These are phyloP conservation scores for Oncorhynchus gorbuscha DNA, from an alignment of 2,113 vertebrate species.

Conservation along the genomic window DNA sequence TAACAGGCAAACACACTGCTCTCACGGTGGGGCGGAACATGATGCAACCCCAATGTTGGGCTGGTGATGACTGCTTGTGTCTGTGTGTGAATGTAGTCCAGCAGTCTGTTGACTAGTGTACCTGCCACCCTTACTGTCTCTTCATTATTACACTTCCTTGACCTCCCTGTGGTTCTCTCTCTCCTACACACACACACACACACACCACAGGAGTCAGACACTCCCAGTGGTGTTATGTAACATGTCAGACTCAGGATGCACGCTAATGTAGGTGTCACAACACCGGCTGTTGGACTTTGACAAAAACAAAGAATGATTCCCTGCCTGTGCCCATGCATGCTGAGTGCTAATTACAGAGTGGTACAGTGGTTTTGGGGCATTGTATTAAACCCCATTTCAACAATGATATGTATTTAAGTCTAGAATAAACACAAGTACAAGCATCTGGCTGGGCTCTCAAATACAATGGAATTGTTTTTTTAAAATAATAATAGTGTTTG, in stretches of 20 bases:
- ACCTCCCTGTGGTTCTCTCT: neutral
- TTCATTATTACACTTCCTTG: too few species aligned
- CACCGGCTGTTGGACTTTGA: conserved; percentile 1
- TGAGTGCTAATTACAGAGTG: neutral
- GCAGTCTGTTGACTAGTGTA: too few species aligned
- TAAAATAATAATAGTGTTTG: too few species aligned
- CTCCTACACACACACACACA: neutral
- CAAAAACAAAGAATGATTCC: neutral
- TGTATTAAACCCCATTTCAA: too few species aligned
- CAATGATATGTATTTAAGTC: too few species aligned
- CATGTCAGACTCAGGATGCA: neutral
- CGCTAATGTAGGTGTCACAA: conserved; percentile 2
- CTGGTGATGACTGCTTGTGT: neutral
- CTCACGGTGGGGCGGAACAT: neutral
- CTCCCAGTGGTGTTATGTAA: neutral
- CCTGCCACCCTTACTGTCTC: too few species aligned
- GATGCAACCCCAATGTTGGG: neutral
- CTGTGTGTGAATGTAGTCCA: too few species aligned
- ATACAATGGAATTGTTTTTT: neutral
- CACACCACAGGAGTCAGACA: neutral
- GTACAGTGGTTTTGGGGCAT: too few species aligned
- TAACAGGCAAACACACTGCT: conserved; percentile 16
- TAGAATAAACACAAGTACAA: too few species aligned
- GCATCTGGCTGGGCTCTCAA: too few species aligned
- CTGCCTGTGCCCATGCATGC: neutral